phyloP scores from a whole-genome alignment of 2,113 vertebrate genomes.

The Turdus rufiventris region DNA sequence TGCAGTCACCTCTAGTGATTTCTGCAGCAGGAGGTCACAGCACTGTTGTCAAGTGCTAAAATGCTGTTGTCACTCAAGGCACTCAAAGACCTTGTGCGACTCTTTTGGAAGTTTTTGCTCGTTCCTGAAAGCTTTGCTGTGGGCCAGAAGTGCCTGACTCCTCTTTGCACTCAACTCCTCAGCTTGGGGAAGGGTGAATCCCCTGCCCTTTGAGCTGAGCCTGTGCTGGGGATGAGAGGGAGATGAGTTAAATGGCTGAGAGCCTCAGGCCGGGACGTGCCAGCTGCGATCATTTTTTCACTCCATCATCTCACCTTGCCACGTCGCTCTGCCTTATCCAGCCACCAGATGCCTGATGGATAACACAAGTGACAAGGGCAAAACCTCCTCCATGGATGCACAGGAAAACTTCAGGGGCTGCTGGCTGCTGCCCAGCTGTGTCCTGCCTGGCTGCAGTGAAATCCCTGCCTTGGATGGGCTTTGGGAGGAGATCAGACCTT shows the following conservation, averaged over 20 bases:
- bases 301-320: conserved; percentile 77
- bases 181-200: neutral
- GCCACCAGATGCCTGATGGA: conserved; percentile 74
- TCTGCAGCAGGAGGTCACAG: neutral
- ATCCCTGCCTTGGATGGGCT: neutral
- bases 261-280: conserved; percentile 61
- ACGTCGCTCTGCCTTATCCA: conserved; percentile 69
- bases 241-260: conserved; percentile 64
- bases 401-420: conserved; percentile 48
- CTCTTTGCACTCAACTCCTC: neutral
- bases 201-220: neutral
- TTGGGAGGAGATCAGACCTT: neutral
- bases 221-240: neutral
- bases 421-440: conserved; percentile 44
- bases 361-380: conserved; percentile 82
- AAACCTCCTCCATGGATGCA: conserved; percentile 60
- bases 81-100: neutral
- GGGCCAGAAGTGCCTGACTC: neutral
- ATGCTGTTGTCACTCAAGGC: neutral
- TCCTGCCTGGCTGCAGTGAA: neutral
- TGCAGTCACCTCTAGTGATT: neutral
- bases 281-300: conserved; percentile 68
- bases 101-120: neutral
- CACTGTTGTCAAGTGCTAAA: neutral
- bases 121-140: neutral